phyloP scores from a whole-genome alignment of 1,140 invertebrate genomes.

The Tetragonula clypearis region DNA sequence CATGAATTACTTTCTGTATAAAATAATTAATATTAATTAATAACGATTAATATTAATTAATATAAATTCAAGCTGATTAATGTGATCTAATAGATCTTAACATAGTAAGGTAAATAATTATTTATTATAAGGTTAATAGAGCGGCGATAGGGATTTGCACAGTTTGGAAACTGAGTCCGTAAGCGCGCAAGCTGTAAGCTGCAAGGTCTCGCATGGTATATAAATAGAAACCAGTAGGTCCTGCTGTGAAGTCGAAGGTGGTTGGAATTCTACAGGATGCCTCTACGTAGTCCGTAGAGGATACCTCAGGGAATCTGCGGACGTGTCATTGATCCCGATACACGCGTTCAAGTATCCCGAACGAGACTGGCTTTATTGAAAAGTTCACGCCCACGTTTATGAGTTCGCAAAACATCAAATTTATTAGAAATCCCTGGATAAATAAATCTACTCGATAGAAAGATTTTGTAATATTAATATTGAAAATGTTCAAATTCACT shows the following conservation, averaged over 20 bases:
- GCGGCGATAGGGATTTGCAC: conserved; percentile 27
- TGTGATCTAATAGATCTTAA: not conserved
- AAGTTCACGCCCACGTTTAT: conserved; percentile 68
- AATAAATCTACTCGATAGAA: conserved; percentile 12
- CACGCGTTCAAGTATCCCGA: conserved; percentile 61
- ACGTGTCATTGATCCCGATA: conserved; percentile 77
- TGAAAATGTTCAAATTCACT: not conserved
- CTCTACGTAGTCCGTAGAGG: conserved; percentile 70
- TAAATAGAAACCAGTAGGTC: conserved; percentile 80
- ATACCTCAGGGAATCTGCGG: conserved; percentile 70
- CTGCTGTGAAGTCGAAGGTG: conserved; percentile 75
- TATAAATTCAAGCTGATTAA: not conserved
- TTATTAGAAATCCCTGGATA: not conserved
- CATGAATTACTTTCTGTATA: not conserved
- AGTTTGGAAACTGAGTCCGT: conserved; percentile 36
- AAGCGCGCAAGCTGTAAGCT: conserved; percentile 50
- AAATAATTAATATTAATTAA: not conserved
- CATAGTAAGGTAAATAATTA: not conserved
- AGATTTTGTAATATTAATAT: not conserved
- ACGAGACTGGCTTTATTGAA: conserved; percentile 60
- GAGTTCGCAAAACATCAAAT: conserved; percentile 28
- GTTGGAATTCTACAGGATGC: conserved; percentile 76
- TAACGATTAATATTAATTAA: not conserved
- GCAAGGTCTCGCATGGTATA: conserved; percentile 73
- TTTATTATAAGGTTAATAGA: not conserved